These are phyloP conservation scores for Hypercompe scribonia DNA, from an alignment of 2,888 invertebrate species.

Conservation along the genomic window DNA sequence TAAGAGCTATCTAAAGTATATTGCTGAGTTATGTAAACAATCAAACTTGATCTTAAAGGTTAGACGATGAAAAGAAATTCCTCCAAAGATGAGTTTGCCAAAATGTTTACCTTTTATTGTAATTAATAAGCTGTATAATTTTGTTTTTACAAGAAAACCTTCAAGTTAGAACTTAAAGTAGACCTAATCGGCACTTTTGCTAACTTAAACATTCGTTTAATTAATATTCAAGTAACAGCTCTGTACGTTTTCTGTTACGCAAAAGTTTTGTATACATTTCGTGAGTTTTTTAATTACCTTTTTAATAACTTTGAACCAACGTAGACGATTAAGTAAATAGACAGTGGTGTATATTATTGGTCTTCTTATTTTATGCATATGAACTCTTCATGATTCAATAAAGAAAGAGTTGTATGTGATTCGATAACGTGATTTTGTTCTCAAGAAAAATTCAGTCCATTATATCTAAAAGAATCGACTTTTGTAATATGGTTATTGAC, in stretches of 20 bases:
- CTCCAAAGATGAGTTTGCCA: constrained; percentile 10
- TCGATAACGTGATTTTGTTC: too few species aligned
- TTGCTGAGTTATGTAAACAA: neutral
- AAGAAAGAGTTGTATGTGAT: too few species aligned
- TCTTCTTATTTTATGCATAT: neutral
- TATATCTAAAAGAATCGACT: neutral
- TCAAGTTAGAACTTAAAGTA: constrained; percentile 21
- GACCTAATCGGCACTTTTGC: constrained; percentile 22
- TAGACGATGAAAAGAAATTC: neutral
- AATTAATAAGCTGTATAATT: constrained; percentile 35
- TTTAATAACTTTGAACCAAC: neutral
- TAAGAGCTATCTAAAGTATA: neutral
- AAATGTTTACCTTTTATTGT: constrained; percentile 33
- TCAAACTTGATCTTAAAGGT: neutral
- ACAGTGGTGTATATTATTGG: neutral
- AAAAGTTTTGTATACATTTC: neutral
- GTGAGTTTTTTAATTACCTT: neutral
- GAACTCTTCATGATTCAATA: neutral
- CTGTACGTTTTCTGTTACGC: neutral
- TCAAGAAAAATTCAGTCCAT: too few species aligned
- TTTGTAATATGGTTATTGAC: neutral
- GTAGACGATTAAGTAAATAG: neutral
- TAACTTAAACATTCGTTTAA: constrained; percentile 33
- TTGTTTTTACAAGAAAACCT: constrained; percentile 31
- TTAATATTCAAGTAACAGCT: constrained; percentile 26